Percentiles rank a stretch among this genome's conserved stretches.
These are phyloP conservation scores for Galbula dea DNA, from an alignment of 2,113 vertebrate genomes.

Conservation along the genomic window DNA sequence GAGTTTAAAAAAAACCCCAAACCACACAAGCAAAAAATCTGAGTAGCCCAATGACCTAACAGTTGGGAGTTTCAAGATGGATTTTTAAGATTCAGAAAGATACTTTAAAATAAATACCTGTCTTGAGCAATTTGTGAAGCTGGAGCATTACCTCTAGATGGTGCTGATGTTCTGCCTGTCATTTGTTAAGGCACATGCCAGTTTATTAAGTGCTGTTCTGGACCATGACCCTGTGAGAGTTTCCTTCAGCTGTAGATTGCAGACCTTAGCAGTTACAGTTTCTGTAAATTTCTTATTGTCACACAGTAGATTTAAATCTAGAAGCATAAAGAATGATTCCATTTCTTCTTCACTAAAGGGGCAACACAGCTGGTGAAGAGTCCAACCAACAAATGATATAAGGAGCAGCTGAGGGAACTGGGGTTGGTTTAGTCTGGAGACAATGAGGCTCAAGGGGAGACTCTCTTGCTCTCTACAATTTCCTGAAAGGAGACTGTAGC, in stretches of 20 bases:
- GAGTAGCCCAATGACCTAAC: not conserved
- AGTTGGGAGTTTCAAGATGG: not conserved
- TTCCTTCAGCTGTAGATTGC: not conserved
- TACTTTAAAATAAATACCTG: accelerated
- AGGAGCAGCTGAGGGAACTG: too few species aligned
- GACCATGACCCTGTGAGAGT: not conserved
- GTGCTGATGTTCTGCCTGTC: not conserved
- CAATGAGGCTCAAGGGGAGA: too few species aligned
- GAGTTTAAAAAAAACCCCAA: not conserved
- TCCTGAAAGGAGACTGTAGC: too few species aligned
- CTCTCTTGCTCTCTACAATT: too few species aligned
- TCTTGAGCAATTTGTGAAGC: not conserved
- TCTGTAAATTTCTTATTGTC: not conserved
- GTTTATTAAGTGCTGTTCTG: not conserved
- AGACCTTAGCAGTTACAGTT: not conserved
- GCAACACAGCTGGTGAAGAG: not conserved
- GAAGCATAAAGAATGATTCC: not conserved
- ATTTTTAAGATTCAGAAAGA: not conserved
- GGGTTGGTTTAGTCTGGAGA: too few species aligned
- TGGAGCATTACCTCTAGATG: constrained; percentile 14
- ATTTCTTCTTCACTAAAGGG: not conserved
- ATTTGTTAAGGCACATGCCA: not conserved
- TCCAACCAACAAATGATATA: too few species aligned
- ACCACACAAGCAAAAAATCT: not conserved
- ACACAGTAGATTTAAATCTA: not conserved